Evolutionary conservation across 1,140 invertebrate species (phyloP).

Genomic region (Hylyphantes graminicola): DNA sequence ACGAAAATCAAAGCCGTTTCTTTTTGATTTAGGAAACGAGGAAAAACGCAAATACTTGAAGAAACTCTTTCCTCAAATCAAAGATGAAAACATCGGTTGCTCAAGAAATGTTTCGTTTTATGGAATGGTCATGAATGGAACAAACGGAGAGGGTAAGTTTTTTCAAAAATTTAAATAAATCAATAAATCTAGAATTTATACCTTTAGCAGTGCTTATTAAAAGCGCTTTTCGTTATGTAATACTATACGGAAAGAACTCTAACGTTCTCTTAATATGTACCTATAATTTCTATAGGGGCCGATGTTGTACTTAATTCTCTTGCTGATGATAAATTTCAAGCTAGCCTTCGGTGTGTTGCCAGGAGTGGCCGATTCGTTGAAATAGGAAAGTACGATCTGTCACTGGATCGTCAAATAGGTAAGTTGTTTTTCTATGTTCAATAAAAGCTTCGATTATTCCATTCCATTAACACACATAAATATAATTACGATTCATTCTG

Average conservation of each 20-base stretch:
- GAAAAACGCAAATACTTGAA: conserved; percentile 77
- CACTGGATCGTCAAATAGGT: conserved; percentile 77
- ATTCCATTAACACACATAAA: too few species aligned
- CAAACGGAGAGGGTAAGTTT: conserved; percentile 72
- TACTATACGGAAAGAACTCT: neutral
- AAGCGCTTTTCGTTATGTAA: neutral
- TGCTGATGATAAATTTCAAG: conserved; percentile 75
- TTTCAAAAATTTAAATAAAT: neutral
- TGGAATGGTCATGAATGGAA: conserved; percentile 81
- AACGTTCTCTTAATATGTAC: neutral
- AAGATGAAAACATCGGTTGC: conserved; percentile 83
- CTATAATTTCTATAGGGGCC: conserved; percentile 70
- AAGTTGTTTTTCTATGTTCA: neutral
- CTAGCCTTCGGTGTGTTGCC: conserved; percentile 68
- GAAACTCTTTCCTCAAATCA: conserved; percentile 70
- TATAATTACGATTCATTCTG: too few species aligned
- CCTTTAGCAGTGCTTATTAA: neutral
- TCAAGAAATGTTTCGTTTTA: conserved; percentile 93
- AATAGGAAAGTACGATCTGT: conserved; percentile 85
- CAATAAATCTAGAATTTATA: conserved; percentile 4
- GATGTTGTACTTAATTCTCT: conserved; percentile 77
- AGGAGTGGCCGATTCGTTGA: conserved; percentile 78
- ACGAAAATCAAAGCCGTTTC: neutral
- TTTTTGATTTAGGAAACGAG: conserved; percentile 68
- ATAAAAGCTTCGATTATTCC: too few species aligned